These are phyloP conservation scores for Mycteria americana DNA, from an alignment of 2,797 vertebrate genomes.

Conservation along the genomic window DNA sequence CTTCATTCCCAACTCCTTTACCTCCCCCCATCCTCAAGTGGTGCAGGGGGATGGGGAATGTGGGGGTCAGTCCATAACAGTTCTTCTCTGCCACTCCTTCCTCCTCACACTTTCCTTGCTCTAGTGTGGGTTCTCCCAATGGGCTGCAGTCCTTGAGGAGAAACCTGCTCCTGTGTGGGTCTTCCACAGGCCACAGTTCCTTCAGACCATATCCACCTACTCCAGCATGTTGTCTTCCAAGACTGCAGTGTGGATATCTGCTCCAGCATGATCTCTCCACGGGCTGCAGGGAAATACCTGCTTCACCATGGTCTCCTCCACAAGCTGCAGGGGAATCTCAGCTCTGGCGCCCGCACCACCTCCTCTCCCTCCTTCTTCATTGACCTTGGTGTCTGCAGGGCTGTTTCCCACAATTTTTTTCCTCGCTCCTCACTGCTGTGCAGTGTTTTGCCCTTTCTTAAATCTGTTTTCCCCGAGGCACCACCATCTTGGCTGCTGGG, in stretches of 20 bases:
- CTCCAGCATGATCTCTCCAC: background rate
- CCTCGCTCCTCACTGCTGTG: background rate
- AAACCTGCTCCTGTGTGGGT: background rate
- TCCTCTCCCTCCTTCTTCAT: background rate
- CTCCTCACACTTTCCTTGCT: background rate
- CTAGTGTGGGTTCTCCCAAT: background rate
- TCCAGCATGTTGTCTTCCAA: background rate
- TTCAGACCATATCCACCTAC: background rate
- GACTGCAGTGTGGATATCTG: background rate
- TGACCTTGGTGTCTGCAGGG: background rate
- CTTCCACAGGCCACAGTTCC: background rate
- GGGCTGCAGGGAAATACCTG: background rate
- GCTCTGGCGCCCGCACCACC: background rate
- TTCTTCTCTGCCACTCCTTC: background rate
- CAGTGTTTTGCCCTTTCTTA: background rate
- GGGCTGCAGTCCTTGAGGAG: background rate
- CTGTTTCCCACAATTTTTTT: background rate
- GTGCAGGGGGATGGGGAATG: too few species aligned
- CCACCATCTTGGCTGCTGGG: accelerated
- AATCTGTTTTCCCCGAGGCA: background rate
- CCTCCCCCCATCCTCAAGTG: background rate
- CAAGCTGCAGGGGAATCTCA: background rate
- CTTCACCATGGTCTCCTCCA: background rate
- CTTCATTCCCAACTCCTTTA: background rate
- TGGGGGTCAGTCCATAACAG: background rate